These are phyloP conservation scores for Xerus inauris DNA, from an alignment of 2,113 vertebrate genomes.

Conservation along the genomic window DNA sequence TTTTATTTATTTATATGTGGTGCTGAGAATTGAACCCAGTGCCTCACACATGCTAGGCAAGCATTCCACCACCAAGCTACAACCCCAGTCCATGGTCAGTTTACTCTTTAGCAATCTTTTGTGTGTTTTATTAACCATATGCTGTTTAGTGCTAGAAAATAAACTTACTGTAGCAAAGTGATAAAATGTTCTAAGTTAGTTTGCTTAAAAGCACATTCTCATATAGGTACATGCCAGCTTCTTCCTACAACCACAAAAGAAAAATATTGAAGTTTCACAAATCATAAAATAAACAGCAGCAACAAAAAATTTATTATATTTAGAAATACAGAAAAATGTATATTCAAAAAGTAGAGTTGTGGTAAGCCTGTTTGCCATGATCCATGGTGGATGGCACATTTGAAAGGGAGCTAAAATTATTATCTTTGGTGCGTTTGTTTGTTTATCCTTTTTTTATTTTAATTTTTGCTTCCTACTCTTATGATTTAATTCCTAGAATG, in stretches of 20 bases:
- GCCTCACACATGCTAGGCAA: too few relatives aligned
- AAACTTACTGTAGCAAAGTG: not conserved
- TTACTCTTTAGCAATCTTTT: slow-evolving; percentile 35
- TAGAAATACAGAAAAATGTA: not conserved
- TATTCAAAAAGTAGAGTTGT: slow-evolving; percentile 6
- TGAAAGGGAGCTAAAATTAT: not conserved
- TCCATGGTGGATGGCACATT: not conserved
- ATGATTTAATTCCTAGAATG: not conserved
- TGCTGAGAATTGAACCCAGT: too few relatives aligned
- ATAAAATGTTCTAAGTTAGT: slow-evolving; percentile 51
- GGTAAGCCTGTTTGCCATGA: not conserved
- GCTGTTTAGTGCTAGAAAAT: not conserved
- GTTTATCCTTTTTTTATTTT: not conserved
- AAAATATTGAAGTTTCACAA: slow-evolving; percentile 9
- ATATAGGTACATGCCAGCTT: not conserved
- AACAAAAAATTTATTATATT: slow-evolving; percentile 40
- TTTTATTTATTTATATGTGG: too few relatives aligned
- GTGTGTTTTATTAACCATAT: not conserved
- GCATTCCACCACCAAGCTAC: too few relatives aligned
- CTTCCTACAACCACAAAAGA: not conserved
- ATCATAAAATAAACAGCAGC: slow-evolving; percentile 9
- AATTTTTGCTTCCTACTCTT: not conserved
- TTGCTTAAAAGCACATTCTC: slow-evolving; percentile 45
- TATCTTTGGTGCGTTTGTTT: not conserved
- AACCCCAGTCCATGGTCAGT: too few relatives aligned